Evolutionary conservation across 2,113 vertebrate genomes (phyloP).

Genomic region (Phalacrocorax pelagicus): DNA sequence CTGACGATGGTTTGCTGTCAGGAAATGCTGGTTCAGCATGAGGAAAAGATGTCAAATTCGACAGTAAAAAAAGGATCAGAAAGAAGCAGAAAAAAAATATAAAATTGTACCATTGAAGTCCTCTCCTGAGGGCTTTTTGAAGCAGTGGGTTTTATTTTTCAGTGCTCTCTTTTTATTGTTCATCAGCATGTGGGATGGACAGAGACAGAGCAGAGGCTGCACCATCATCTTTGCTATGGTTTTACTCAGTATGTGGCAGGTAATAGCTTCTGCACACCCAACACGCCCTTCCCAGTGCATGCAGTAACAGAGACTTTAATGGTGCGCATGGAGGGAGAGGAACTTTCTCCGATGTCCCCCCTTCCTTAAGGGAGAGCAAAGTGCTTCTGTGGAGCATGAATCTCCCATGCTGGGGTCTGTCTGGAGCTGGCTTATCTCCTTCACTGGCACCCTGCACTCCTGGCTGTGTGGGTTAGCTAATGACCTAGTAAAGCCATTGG

Average conservation of each 20-base stretch:
- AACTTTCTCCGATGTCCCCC: not conserved
- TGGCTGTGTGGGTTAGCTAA: not conserved
- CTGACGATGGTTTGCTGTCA: constrained; percentile 29
- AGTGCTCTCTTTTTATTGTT: not conserved
- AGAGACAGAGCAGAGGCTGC: not conserved
- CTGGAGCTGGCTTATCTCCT: not conserved
- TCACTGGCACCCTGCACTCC: not conserved
- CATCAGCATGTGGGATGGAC: not conserved
- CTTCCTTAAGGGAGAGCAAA: not conserved
- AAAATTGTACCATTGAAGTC: not conserved
- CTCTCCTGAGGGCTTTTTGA: not conserved
- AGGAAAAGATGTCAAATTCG: constrained; percentile 54
- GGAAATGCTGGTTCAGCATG: constrained; percentile 59
- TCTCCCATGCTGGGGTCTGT: not conserved
- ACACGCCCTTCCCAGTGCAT: not conserved
- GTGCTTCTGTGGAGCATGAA: not conserved
- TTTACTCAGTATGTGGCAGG: not conserved
- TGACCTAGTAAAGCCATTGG: not conserved
- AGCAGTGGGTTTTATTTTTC: constrained; percentile 9
- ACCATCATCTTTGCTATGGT: not conserved
- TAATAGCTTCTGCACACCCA: not conserved
- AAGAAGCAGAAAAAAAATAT: not conserved
- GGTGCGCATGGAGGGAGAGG: fast-evolving
- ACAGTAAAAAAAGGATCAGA: constrained; percentile 10
- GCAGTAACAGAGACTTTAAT: not conserved